Percentiles rank a stretch among this genome's conserved stretches.
These are phyloP conservation scores for Polymixis flavicincta DNA, from an alignment of 2,888 invertebrate genomes.

Conservation along the genomic window DNA sequence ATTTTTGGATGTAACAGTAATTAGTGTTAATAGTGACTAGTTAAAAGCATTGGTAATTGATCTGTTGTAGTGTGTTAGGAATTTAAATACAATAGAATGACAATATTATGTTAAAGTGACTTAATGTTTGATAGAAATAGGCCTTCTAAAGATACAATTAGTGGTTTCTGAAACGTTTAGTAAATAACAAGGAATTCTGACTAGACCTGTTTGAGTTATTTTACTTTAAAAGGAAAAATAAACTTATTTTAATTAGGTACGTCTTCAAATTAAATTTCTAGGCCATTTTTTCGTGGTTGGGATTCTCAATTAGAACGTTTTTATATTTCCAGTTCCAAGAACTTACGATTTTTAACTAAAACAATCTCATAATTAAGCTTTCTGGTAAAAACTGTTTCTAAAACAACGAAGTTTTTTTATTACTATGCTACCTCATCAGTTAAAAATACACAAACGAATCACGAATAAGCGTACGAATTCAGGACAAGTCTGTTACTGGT, in stretches of 20 bases:
- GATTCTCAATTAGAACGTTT: not conserved
- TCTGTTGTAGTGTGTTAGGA: not conserved
- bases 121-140: not conserved
- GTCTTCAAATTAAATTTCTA: slow-evolving; percentile 9
- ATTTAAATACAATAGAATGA: not conserved
- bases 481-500: not conserved
- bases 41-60: not conserved
- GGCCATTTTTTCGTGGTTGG: not conserved
- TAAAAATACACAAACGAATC: not conserved
- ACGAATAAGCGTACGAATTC: not conserved
- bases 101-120: not conserved
- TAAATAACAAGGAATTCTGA: slow-evolving; percentile 25
- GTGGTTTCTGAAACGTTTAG: not conserved
- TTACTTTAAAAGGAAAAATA: not conserved
- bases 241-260: not conserved
- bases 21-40: not conserved
- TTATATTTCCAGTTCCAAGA: not conserved
- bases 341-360: not conserved
- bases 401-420: not conserved
- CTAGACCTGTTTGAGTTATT: slow-evolving; percentile 2
- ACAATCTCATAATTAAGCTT: not conserved
- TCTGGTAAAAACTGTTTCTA: not conserved
- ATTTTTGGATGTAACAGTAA: slow-evolving; percentile 19
- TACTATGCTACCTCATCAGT: no score
- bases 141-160: not conserved